Percentiles rank a stretch among this genome's conserved stretches.
These are phyloP conservation scores for Drosophila punjabiensis DNA, from an alignment of 1,140 invertebrate genomes.

Conservation along the genomic window DNA sequence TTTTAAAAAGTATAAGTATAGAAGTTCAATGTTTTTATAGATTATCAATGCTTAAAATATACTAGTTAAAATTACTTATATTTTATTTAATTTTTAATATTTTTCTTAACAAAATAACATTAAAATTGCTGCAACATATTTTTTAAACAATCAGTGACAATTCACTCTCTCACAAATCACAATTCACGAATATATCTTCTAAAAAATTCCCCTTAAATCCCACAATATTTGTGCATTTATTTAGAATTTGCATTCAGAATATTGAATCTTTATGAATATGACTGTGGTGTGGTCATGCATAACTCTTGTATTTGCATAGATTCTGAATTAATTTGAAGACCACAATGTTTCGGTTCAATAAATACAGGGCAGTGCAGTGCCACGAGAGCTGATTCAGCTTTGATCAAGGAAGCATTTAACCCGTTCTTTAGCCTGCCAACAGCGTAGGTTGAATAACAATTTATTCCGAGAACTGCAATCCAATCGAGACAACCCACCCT, in stretches of 20 bases:
- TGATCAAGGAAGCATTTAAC: slow-evolving; percentile 6
- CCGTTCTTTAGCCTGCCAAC: background rate
- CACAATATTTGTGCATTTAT: background rate
- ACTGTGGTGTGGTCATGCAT: slow-evolving; percentile 2
- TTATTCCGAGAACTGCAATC: slow-evolving; percentile 16
- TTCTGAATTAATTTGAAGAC: background rate
- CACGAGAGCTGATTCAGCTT: too few species aligned
- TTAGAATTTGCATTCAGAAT: background rate
- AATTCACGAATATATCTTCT: background rate
- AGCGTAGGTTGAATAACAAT: background rate
- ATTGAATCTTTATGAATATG: slow-evolving; percentile 4
- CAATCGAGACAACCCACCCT: background rate
- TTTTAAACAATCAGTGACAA: background rate
- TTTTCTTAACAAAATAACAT: too few species aligned
- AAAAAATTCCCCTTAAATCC: background rate
- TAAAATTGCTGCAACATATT: too few species aligned
- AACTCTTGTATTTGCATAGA: slow-evolving; percentile 12
- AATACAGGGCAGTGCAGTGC: slow-evolving; percentile 6
- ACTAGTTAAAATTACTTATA: too few species aligned
- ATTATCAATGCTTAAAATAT: too few species aligned
- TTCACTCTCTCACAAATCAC: background rate
- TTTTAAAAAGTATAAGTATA: too few species aligned
- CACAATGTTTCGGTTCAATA: slow-evolving; percentile 25
- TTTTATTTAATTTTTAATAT: too few species aligned
- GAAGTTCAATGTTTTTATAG: too few species aligned